Evolutionary conservation across 2,113 vertebrate species (phyloP).

Genomic region (Alethe castanea): DNA sequence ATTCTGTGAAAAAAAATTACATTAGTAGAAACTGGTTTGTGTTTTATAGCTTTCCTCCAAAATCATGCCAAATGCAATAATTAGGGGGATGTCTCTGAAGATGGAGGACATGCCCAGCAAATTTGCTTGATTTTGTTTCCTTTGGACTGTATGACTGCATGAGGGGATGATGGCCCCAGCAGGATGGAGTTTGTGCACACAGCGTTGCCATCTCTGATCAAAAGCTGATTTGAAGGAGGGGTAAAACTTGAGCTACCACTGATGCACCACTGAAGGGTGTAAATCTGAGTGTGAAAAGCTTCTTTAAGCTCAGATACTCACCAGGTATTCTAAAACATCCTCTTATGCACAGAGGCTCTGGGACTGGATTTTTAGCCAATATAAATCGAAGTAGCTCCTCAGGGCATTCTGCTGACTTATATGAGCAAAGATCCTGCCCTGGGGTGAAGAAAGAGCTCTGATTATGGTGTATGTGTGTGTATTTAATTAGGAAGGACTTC

Average conservation of each 20-base stretch:
- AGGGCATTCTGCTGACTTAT: neutral
- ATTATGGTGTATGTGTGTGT: neutral
- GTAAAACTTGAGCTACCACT: neutral
- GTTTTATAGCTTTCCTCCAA: neutral
- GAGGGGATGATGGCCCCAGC: too few relatives aligned
- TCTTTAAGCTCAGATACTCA: neutral
- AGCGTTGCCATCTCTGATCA: neutral
- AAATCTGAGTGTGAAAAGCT: neutral
- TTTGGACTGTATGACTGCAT: neutral
- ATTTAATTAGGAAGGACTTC: neutral
- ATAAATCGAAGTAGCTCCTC: neutral
- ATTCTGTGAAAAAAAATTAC: neutral
- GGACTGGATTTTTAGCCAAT: neutral
- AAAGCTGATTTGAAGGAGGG: neutral
- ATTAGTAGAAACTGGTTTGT: neutral
- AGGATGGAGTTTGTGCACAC: neutral
- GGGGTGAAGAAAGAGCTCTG: neutral
- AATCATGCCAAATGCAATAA: neutral
- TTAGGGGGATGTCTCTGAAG: neutral
- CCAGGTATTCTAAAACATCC: neutral
- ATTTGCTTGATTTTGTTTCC: neutral
- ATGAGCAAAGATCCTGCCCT: neutral
- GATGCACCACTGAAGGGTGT: neutral
- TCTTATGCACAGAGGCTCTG: neutral
- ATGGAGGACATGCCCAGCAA: neutral